Conservation (phyloP, 2,888 invertebrate species). For the Morinoia aosen region DNA sequence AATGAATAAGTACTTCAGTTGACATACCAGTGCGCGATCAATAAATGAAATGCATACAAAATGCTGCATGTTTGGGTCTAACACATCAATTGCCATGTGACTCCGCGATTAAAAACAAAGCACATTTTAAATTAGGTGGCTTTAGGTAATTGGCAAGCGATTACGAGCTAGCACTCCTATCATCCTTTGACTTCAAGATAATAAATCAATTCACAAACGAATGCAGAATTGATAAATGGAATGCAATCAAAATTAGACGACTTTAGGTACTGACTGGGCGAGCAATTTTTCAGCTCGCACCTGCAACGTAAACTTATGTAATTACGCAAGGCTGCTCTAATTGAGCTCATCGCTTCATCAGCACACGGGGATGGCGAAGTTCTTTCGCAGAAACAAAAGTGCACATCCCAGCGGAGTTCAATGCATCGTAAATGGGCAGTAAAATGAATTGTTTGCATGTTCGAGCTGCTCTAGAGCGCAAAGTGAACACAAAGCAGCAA, state of each 20-base stretch:
- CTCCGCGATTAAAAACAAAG: too few species aligned
- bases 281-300: neutral
- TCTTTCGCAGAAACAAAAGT: neutral
- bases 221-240: neutral
- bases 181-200: too few species aligned
- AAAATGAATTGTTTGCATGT: neutral
- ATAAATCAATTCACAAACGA: neutral
- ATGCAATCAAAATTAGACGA: neutral
- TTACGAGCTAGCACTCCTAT: too few species aligned
- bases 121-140: too few species aligned
- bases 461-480: neutral
- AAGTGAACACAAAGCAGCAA: neutral
- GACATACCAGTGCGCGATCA: too few species aligned
- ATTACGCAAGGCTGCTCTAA: neutral
- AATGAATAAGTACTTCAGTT: too few species aligned
- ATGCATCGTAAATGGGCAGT: neutral
- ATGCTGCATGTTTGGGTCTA: too few species aligned
- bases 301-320: neutral
- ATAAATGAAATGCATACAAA: too few species aligned
- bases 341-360: neutral
- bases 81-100: too few species aligned
- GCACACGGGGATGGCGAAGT: neutral
- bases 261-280: neutral
- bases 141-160: too few species aligned
- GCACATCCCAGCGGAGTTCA: neutral